Percentiles rank a stretch among this genome's conserved stretches.
phyloP scores from a whole-genome alignment of 1,140 invertebrate species.

The Euura saliciscinereae region DNA sequence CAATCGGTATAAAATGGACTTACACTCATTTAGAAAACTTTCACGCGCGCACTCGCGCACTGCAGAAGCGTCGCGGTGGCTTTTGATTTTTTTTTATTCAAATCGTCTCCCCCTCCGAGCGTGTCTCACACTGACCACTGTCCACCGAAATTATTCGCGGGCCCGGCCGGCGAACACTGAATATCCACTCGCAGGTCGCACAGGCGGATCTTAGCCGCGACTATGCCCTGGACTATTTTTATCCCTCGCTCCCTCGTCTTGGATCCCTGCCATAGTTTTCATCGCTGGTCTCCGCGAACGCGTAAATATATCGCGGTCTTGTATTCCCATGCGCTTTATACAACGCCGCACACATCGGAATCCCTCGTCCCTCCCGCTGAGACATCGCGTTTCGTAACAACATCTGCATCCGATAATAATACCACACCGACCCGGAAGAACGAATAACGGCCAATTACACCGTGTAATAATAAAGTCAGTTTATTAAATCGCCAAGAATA shows the following conservation, averaged over 20 bases:
- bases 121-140: neutral
- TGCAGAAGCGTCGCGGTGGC: neutral
- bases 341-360: too few species aligned
- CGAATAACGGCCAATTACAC: too few species aligned
- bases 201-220: neutral
- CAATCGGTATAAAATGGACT: neutral
- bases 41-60: neutral
- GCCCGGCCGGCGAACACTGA: neutral
- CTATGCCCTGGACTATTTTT: neutral
- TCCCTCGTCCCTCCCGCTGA: too few species aligned
- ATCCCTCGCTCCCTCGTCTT: slow-evolving; percentile 26
- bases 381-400: neutral
- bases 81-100: neutral
- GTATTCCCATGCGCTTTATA: slow-evolving; percentile 20
- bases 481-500: too few species aligned
- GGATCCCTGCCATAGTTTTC: slow-evolving; percentile 54
- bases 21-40: neutral
- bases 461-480: too few species aligned
- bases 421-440: neutral
- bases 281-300: slow-evolving; percentile 51
- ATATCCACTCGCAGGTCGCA: neutral
- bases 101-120: neutral
- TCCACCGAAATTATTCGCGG: neutral
- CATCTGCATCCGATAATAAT: neutral
- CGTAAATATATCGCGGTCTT: slow-evolving; percentile 52